A percentile compares a stretch with the other conserved stretches of the same genome.
Conservation (phyloP, 2,113 vertebrate species). For the Peucedramus taeniatus region DNA sequence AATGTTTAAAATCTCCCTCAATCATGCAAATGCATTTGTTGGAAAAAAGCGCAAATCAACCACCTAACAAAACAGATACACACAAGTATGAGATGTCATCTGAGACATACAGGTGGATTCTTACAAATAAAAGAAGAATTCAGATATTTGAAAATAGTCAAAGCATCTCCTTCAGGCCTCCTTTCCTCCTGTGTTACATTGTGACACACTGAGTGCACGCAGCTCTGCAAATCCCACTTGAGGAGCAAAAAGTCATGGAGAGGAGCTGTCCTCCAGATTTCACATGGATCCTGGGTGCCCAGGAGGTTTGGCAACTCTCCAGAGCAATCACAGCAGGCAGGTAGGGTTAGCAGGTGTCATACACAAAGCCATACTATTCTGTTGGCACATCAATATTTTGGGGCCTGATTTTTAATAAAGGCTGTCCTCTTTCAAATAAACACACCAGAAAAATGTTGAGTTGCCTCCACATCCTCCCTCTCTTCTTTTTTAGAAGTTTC, state of each 20-base stretch:
- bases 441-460: not conserved
- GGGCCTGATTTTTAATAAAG: not conserved
- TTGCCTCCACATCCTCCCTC: not conserved
- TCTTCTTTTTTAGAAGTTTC: not conserved
- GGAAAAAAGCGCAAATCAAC: not conserved
- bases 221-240: not conserved
- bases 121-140: not conserved
- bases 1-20: not conserved
- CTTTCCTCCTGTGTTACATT: no score
- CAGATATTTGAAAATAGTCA: not conserved
- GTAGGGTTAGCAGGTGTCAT: rapidly evolving
- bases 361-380: not conserved
- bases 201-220: not conserved
- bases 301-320: not conserved
- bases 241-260: not conserved
- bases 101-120: not conserved
- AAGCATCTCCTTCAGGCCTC: not conserved
- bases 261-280: not conserved
- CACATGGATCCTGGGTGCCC: not conserved
- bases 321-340: not conserved
- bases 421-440: not conserved
- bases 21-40: not conserved
- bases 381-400: not conserved
- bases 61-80: not conserved
- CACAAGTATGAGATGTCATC: not conserved